phyloP scores from a whole-genome alignment of 2,888 invertebrate genomes.

The Neria commutata region DNA sequence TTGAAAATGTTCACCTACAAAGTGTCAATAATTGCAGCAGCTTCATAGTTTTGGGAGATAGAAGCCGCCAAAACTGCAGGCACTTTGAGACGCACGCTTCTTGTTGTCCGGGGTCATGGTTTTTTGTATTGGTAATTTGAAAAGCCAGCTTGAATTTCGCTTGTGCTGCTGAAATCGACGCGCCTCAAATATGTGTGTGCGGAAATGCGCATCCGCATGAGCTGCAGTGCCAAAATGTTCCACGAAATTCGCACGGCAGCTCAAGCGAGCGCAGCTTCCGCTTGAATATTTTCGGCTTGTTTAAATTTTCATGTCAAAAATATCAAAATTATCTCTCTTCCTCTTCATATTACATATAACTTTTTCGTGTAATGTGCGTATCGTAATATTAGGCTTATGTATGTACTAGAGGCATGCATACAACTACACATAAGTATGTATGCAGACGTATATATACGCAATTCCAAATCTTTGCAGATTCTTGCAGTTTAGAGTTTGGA shows the following conservation, averaged over 20 bases:
- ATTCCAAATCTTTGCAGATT: too few relatives aligned
- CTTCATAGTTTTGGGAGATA: conserved; percentile 14
- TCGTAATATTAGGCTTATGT: conserved; percentile 6
- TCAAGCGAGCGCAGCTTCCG: background rate
- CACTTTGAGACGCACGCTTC: background rate
- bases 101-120: conserved; percentile 1
- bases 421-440: background rate
- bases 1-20: background rate
- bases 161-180: background rate
- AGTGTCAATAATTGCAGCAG: conserved; percentile 9
- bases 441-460: background rate
- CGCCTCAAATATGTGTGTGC: background rate
- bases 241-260: conserved; percentile 43
- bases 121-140: background rate
- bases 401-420: too few relatives aligned
- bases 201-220: conserved; percentile 4
- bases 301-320: conserved; percentile 33
- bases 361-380: conserved; percentile 12
- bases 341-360: conserved; percentile 6
- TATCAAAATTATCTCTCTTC: conserved; percentile 34
- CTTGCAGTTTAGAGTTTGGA: conserved; percentile 28
- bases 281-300: conserved; percentile 44
- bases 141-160: too few relatives aligned
- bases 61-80: background rate
- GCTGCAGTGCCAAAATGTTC: conserved; percentile 48